These are phyloP conservation scores for Strix aluco DNA, from an alignment of 2,113 vertebrate genomes.

Conservation along the genomic window DNA sequence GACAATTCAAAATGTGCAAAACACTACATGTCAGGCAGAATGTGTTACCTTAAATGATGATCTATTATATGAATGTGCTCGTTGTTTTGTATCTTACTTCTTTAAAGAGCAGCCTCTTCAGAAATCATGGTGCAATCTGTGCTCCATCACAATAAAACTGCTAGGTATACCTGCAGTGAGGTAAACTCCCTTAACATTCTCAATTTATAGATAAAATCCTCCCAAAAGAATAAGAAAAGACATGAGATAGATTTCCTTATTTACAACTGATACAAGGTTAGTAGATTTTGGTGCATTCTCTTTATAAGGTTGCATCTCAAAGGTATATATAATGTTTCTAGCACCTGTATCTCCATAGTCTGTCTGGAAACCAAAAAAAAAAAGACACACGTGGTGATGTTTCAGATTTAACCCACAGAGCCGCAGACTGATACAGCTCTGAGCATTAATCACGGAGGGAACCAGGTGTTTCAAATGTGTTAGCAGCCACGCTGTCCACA, in stretches of 20 bases:
- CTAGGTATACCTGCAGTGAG: not conserved
- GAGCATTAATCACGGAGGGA: not conserved
- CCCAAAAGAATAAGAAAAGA: not conserved
- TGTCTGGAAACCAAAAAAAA: not conserved
- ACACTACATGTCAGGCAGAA: constrained; percentile 39
- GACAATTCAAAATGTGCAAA: constrained; percentile 61
- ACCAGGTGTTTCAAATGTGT: not conserved
- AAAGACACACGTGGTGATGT: not conserved
- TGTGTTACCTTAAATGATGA: constrained; percentile 47
- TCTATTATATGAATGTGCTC: not conserved
- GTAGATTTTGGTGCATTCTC: not conserved
- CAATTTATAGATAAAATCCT: not conserved
- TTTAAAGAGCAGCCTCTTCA: constrained; percentile 25
- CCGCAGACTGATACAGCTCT: not conserved
- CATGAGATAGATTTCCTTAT: not conserved
- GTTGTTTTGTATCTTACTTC: not conserved
- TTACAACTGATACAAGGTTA: not conserved
- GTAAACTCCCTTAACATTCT: not conserved
- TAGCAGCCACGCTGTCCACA: not conserved
- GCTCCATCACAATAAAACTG: not conserved
- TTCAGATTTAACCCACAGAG: not conserved
- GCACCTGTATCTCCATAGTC: not conserved
- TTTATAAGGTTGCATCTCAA: not conserved
- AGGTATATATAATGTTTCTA: not conserved
- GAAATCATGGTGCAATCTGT: not conserved